Conservation (phyloP, 2,113 vertebrate species). For the Prunella fulvescens region DNA sequence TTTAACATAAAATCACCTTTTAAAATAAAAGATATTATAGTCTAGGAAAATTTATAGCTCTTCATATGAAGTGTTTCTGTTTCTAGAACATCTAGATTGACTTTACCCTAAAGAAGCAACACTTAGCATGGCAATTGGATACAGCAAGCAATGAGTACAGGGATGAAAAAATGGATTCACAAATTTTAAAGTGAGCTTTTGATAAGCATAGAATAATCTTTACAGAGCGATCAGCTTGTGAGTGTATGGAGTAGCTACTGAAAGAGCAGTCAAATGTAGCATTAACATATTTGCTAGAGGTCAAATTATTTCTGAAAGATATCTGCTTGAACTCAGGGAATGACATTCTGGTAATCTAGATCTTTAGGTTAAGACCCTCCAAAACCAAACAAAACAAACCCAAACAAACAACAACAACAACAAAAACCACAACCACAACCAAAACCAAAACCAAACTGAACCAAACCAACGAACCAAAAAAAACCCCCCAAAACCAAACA, state of each 20-base stretch:
- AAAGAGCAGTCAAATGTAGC: neutral
- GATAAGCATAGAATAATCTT: neutral
- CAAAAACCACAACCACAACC: neutral
- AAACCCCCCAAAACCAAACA: neutral
- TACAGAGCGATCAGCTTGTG: neutral
- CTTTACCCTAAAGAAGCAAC: neutral
- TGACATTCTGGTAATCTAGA: neutral
- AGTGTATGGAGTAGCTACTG: neutral
- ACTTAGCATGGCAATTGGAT: neutral
- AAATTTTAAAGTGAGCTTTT: neutral
- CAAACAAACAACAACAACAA: neutral
- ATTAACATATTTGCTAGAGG: neutral
- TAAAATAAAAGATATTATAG: neutral
- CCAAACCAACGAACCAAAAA: neutral
- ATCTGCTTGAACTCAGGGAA: neutral
- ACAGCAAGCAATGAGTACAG: neutral
- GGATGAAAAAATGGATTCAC: neutral
- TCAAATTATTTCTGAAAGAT: neutral
- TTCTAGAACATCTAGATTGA: neutral
- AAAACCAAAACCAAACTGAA: too few species aligned
- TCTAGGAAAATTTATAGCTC: neutral
- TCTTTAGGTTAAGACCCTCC: neutral
- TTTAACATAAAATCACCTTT: neutral
- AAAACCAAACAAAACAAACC: neutral
- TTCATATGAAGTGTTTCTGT: neutral